Percentiles rank a stretch among this genome's conserved stretches.
Evolutionary conservation across 1,140 invertebrate genomes (phyloP).

Genomic region (Bombus superbus): DNA sequence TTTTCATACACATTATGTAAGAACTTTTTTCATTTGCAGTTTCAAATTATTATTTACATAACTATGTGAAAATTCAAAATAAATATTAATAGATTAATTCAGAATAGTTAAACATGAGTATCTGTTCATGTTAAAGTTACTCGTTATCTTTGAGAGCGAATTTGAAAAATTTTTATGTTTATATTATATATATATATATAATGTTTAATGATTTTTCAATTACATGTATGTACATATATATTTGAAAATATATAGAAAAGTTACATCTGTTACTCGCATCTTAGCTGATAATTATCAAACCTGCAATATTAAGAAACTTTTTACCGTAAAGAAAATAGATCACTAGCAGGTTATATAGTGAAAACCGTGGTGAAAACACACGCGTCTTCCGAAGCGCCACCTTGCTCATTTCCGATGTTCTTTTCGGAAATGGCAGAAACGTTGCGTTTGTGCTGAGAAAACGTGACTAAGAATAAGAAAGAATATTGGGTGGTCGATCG

Average conservation of each 20-base stretch:
- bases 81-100: background rate
- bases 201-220: too few relatives aligned
- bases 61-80: background rate
- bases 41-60: background rate
- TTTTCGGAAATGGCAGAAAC: constrained; percentile 60
- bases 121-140: too few relatives aligned
- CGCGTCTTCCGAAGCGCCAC: constrained; percentile 40
- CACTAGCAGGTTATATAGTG: background rate
- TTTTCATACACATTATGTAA: background rate
- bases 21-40: background rate
- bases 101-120: background rate
- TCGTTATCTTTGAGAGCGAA: too few relatives aligned
- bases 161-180: too few relatives aligned
- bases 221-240: too few relatives aligned
- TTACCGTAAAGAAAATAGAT: background rate
- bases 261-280: too few relatives aligned
- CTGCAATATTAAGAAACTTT: too few relatives aligned
- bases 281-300: too few relatives aligned
- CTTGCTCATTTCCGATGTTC: constrained; percentile 37
- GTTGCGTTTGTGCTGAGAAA: constrained; percentile 46
- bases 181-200: too few relatives aligned
- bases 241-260: too few relatives aligned
- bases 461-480: constrained; percentile 22
- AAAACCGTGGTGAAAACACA: constrained; percentile 21
- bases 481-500: constrained; percentile 30